These are phyloP conservation scores for Oncopodura yosiiana DNA, from an alignment of 1,140 invertebrate species.

Conservation along the genomic window DNA sequence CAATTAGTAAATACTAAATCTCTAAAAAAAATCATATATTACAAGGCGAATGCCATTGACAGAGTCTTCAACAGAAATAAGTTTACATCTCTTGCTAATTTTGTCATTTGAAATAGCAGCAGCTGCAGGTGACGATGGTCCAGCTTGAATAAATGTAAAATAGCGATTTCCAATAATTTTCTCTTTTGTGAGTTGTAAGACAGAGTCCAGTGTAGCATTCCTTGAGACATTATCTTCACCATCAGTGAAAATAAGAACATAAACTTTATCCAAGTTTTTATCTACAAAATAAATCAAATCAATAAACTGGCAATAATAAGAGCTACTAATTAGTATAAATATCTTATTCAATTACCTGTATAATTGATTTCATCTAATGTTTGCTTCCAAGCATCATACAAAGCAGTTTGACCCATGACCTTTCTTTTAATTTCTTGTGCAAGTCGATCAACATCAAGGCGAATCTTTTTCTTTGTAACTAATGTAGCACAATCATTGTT, in stretches of 20 bases:
- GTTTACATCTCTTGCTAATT: too few species aligned
- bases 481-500: not conserved
- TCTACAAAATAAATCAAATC: not conserved
- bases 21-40: too few species aligned
- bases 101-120: not conserved
- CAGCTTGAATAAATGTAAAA: slow-evolving; percentile 12
- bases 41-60: not conserved
- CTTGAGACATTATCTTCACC: not conserved
- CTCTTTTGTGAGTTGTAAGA: not conserved
- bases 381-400: slow-evolving; percentile 7
- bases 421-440: not conserved
- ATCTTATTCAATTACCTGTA: not conserved
- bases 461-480: slow-evolving; percentile 10
- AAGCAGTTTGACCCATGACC: not conserved
- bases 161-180: slow-evolving; percentile 2
- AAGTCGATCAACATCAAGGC: slow-evolving; percentile 6
- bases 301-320: too few species aligned
- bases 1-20: too few species aligned
- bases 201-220: not conserved
- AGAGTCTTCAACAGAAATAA: not conserved
- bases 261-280: not conserved
- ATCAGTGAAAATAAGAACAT: slow-evolving; percentile 4
- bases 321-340: too few species aligned
- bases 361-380: slow-evolving; percentile 6
- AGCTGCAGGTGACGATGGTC: not conserved